Base-by-base conservation (phyloP, 1,140 invertebrate genomes). In the Sarcophaga peregrina region DNA sequence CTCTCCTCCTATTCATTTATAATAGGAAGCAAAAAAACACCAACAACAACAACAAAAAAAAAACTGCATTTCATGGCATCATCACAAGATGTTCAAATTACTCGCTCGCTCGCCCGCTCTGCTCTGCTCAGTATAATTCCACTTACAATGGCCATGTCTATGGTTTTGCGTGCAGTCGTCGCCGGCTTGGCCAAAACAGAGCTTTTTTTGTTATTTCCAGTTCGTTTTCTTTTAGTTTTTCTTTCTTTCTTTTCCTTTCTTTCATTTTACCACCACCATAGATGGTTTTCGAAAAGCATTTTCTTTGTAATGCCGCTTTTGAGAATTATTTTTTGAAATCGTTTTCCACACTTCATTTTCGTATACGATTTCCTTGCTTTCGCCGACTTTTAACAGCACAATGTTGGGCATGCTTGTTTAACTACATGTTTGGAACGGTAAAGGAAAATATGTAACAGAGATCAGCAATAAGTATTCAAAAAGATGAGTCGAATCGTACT, bases 301-400 rank as follows among this genome's bases (percentile, higher is more conserved):
- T 78, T 50, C 75, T 78, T 78, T 78, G 75, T 78, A 78, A 78
- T 78, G 75, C 75, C 75, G 75, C 75, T 78, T 78, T 78, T 50
- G 47, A 78, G 75, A 50, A 78, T 78, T 20, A 78, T 78, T 78
- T 72, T 72, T 78, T 78, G 75, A 78, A 78, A 78, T 78, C 47
- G 75, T 78, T 78, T 78, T 78, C 75, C 75, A 78, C 75, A 78
- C 75, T 78, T 78, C 75, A 78, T 78, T 78, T 78, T 72, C 37
- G 25, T 68, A 68, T 68, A 25, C n/a, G 54, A 58, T 58, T 58
- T 58, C 25, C 25, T 58, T 58, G 52, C 15, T 54, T 58, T 13
- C 54, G 25, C 25, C 50, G 15, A 68, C 62, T 17, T 25, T 68
- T 7, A 17, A n/a, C 15, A 17, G n/a, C 8, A 68, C 9, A 52